Base-by-base conservation (phyloP, 2,797 vertebrate species). In the Ctenochaetus hawaiiensis region DNA sequence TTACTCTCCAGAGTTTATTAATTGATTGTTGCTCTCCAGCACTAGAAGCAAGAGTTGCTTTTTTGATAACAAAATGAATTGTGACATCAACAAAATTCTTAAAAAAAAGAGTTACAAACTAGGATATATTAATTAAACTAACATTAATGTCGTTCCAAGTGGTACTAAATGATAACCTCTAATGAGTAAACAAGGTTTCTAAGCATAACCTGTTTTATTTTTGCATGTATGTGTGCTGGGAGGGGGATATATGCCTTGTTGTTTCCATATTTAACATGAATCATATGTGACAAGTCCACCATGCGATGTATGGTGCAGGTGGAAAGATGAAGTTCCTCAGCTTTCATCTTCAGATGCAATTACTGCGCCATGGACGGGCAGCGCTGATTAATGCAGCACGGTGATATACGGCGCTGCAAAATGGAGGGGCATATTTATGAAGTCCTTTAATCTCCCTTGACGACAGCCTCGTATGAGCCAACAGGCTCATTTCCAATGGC, bases 381-480 rank as follows among this genome's bases (percentile, higher is more conserved):
- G 83, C 30, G n/a, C 75, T 90, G 93, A 92, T 93, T 73, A 91
- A 91, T 89, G 83, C 80, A 57, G 78, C 75, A 54, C 20, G 3
- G 43, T 91, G 91, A 93, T 89, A 70, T 86, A 91, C 52, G 43
- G 86, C 83, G 4, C 67, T 11, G 56, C 81, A 78, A 86, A 87
- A 82, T 82, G 80, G 80, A 83, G 78, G 81, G 84, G 82, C 83
- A 87, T 87, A 90, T 92, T 93, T 91, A 91, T 90, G 80, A 91
- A 92, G 91, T 84, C 89, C 69, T 91, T 93, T 93, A 92, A 93
- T 93, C 92, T 93, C 90, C 84, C 81, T 17, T 91, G 85, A 89
- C 91, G 91, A 91, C 89, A 73, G 82, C 77, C 82, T 78, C 77
- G 61, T 65, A 83, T 68, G 87, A 84, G 87, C 87, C 88, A 87